phyloP scores from a whole-genome alignment of 1,140 invertebrate genomes.

The Riptortus pedestris region DNA sequence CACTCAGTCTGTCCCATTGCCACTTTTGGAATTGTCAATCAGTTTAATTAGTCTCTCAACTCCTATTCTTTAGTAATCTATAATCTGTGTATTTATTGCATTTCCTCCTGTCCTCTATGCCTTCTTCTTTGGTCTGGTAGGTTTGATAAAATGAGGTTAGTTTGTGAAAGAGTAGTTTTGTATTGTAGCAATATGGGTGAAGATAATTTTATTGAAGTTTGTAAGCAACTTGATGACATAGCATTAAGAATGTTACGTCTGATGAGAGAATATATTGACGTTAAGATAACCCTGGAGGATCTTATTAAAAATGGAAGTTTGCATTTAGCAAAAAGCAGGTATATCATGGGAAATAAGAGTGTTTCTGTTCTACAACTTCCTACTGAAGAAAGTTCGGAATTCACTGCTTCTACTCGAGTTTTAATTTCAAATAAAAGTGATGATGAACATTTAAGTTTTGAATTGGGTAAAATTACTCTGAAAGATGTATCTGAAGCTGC shows the following conservation, averaged over 20 bases:
- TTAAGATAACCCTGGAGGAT: slow-evolving; percentile 52
- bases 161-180: no score
- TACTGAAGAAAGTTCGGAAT: slow-evolving; percentile 45
- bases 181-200: no score
- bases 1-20: no score
- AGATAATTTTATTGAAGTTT: no score
- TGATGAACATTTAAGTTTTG: neutral
- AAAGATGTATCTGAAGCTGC: neutral
- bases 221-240: slow-evolving; percentile 47
- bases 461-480: slow-evolving; percentile 35
- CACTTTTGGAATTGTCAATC: no score
- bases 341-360: slow-evolving; percentile 55
- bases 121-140: no score
- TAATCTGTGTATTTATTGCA: no score
- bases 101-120: no score
- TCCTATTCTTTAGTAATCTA: no score
- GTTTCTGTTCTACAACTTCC: slow-evolving; percentile 55
- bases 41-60: no score
- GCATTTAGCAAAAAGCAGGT: slow-evolving; percentile 57
- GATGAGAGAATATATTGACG: slow-evolving; percentile 53
- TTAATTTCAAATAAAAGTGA: slow-evolving; percentile 33
- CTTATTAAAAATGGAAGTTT: slow-evolving; percentile 45
- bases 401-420: slow-evolving; percentile 40
- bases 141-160: no score
- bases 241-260: slow-evolving; percentile 49